phyloP scores from a whole-genome alignment of 2,113 vertebrate species.

The Pseudorectes ferrugineus region DNA sequence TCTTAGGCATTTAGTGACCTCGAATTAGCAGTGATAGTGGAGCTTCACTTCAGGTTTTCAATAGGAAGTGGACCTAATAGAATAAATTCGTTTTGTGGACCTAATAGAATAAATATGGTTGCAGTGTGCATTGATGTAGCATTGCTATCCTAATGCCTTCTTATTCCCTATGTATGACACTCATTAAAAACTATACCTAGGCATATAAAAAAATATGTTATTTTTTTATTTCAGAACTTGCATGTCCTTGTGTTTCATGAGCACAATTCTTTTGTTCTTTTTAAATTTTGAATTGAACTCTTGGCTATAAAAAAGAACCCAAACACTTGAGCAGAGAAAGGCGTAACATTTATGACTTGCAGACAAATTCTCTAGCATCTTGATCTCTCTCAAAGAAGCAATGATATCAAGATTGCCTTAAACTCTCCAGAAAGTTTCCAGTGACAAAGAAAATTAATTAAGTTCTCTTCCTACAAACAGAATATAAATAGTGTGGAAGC shows the following conservation, averaged over 20 bases:
- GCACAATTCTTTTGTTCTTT: not conserved
- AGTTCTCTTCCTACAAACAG: not conserved
- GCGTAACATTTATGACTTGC: not conserved
- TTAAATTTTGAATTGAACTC: not conserved
- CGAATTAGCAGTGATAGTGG: not conserved
- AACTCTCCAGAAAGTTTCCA: not conserved
- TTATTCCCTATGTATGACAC: not conserved
- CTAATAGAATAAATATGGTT: not conserved
- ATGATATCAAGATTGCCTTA: not conserved
- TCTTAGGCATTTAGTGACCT: not conserved
- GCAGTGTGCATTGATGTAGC: not conserved
- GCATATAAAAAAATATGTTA: not conserved
- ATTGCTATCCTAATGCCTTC: not conserved
- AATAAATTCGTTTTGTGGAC: not conserved
- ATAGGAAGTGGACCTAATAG: not conserved
- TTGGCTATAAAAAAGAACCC: not conserved
- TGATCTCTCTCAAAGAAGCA: not conserved
- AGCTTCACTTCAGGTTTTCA: not conserved
- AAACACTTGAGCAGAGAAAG: not conserved
- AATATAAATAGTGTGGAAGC: not conserved
- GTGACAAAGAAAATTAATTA: not conserved
- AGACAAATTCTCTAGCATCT: not conserved
- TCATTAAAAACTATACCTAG: not conserved
- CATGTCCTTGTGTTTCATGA: not conserved
- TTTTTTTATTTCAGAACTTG: not conserved